Percentiles rank a stretch among this genome's conserved stretches.
phyloP scores from a whole-genome alignment of 2,797 vertebrate species.

The Acridotheres tristis region DNA sequence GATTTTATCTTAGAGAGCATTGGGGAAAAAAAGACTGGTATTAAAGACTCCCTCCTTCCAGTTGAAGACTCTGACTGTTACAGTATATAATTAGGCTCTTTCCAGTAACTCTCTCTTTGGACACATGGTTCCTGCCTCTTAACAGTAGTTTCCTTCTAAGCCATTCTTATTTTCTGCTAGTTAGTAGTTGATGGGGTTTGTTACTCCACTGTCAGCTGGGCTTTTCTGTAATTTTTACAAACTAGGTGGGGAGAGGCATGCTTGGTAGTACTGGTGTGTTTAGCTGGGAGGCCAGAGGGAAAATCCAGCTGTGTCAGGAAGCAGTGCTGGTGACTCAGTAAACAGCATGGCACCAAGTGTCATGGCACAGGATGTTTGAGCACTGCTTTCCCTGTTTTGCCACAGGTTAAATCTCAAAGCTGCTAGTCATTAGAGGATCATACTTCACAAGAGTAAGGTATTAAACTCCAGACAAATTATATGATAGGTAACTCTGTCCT shows the following conservation, averaged over 20 bases:
- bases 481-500: background rate
- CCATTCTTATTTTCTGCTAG: background rate
- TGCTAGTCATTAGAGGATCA: background rate
- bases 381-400: background rate
- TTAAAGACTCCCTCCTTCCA: background rate
- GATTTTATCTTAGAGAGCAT: background rate
- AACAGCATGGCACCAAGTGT: background rate
- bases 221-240: background rate
- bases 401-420: background rate
- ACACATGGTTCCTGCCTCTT: background rate
- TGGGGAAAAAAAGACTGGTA: background rate
- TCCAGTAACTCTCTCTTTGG: background rate
- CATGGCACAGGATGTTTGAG: background rate
- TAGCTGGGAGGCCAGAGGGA: background rate
- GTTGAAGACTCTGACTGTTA: background rate
- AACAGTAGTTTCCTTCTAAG: background rate
- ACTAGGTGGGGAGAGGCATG: background rate
- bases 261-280: background rate
- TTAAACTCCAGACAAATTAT: conserved; percentile 25
- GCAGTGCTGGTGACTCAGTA: background rate
- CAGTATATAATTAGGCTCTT: background rate
- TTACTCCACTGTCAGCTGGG: background rate
- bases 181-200: background rate
- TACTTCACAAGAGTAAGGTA: background rate
- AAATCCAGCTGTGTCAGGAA: conserved; percentile 8